Evolutionary conservation across 2,888 invertebrate genomes (phyloP), one percentile per base, ranked within the genome.

Genomic region (Hoplodrina ambigua): DNA sequence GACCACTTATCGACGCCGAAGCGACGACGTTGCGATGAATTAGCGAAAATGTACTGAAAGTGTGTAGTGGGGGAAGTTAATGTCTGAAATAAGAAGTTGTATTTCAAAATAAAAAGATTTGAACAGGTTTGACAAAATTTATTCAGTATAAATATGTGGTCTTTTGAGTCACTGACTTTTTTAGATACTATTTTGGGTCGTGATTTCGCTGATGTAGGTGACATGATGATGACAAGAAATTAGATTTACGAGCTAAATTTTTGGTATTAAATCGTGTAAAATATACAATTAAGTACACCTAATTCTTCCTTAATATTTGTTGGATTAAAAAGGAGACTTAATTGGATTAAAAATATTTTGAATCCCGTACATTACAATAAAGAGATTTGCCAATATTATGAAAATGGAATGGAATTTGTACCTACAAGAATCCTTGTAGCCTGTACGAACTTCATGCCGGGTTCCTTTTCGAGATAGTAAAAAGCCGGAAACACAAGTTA

Each of bases 401-500:
- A 25, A 25, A 25, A 25, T 25, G 25, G 25, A 2, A 25, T 46
- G n/a, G 4, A 4, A 50, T 44, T 46, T 2, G 2, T 41, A 8
- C n/a, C n/a, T n/a, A n/a, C 30, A 61, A 19, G 15, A 88, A 88
- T 86, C 84, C 82, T 79, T 69, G 80, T 86, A 50, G 19, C 17
- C n/a, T 44, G 13, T 44, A 46, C 15, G 4, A 4, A 46, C 46
- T 46, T 46, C 85, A 88, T 86, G 81, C 81, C 69, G 33, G 75
- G 74, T 72, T 74, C 76, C 72, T 75, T 78, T 75, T 69, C 69
- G 72, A 72, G 75, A 81, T 76, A 85, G 88, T 89, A 90, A 92
- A 91, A 91, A 90, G 90, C 94, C 93, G 94, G 94, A 94, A 92
- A 91, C 90, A 84, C 82, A 80, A 78, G 91, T 88, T 90, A 92